Evolutionary conservation across 2,888 invertebrate genomes (phyloP).

Genomic region (Machimus rusticus): DNA sequence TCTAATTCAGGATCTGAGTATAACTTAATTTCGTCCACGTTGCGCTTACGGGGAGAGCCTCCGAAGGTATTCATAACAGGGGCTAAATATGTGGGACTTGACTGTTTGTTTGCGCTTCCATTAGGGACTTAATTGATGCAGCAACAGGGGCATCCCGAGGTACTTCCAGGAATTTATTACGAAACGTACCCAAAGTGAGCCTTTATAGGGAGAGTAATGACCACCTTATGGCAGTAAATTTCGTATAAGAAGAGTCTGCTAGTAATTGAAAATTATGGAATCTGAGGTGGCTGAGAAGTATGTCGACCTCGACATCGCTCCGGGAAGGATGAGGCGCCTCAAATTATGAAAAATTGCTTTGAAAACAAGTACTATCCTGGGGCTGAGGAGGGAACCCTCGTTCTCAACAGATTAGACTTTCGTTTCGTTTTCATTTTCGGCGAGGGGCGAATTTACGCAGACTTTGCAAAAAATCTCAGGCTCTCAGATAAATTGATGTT

Average conservation of each 20-base stretch:
- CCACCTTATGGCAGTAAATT: background rate
- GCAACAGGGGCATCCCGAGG: background rate
- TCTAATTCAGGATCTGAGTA: background rate
- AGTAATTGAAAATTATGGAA: slow-evolving; percentile 20
- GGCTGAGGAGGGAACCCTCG: background rate
- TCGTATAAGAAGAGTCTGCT: background rate
- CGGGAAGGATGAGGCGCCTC: background rate
- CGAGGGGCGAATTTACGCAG: background rate
- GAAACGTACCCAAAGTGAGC: background rate
- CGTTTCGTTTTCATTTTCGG: background rate
- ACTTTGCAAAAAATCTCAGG: background rate
- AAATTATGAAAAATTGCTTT: background rate
- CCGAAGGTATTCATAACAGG: background rate
- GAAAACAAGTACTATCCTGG: background rate
- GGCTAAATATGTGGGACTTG: background rate
- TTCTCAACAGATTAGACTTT: background rate
- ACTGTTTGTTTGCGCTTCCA: slow-evolving; percentile 1
- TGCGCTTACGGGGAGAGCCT: background rate
- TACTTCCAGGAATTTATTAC: background rate
- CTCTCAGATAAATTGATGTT: background rate
- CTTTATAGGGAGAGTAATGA: background rate
- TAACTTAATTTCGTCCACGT: background rate
- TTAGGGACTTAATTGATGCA: background rate
- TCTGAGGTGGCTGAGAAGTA: background rate
- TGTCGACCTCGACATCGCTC: background rate